Evolutionary conservation across 2,797 vertebrate genomes (phyloP), one percentile per base, ranked within the genome.

Genomic region (Hyperoplus lanceolatus): DNA sequence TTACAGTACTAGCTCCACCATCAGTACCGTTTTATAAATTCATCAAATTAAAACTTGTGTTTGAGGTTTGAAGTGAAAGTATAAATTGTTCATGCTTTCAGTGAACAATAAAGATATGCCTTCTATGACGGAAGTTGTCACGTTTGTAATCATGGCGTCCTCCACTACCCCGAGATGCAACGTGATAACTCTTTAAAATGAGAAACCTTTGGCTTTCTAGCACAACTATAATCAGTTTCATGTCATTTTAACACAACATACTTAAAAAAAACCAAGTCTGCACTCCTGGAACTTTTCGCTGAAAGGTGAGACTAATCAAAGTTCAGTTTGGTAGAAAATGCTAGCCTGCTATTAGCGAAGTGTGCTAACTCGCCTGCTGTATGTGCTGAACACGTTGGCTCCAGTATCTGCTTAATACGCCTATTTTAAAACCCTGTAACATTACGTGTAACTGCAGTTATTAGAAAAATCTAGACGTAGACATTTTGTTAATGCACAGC

Each of bases 111-210:
- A 81, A 70, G 60, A 5, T 60, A 0, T 8, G 13, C 8, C 4
- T 4, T 38, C 7, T n/a, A 29, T 0, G 76, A 13, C 88, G 89
- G 91, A 93, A 90, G 85, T 87, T 0, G 70, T 82, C 49, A 48
- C 67, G 8, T 18, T 16, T 15, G 29, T 16, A 55, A 62, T 61
- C 68, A 94, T 95, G 94, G 90, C 90, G 87, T 86, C 91, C 85
- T 85, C 86, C 90, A 53, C 51, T 63, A 18, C 13, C 1, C 3
- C 3, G 14, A 76, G 70, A 72, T 58, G 79, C 93, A 95, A 93
- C 92, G 93, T 94, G 94, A 92, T 85, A 78, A 65, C 36, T 14
- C 11, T 16, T 56, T 91, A 83, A 90, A 84, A 91, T 92, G 75
- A 76, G 15, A 15, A 83, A 67, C 13, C 71, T 83, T 76, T 75